These are phyloP conservation scores for Tortrix viridana DNA, from an alignment of 2,888 invertebrate species.

Conservation along the genomic window DNA sequence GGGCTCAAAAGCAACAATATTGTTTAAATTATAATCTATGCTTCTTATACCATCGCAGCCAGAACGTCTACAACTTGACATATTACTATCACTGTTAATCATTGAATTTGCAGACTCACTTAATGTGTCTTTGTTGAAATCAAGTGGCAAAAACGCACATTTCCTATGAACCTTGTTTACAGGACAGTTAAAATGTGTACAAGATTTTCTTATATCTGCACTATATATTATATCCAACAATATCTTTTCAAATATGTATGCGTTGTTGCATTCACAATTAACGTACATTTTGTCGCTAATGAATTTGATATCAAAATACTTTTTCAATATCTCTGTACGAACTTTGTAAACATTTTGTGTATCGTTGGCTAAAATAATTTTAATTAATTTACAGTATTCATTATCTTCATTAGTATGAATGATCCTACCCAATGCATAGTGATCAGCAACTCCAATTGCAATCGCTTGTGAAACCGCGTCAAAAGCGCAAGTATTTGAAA, in stretches of 20 bases:
- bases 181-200: conserved; percentile 19
- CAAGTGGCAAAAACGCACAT: conserved; percentile 22
- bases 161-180: conserved; percentile 8
- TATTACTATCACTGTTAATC: conserved; percentile 27
- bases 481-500: conserved; percentile 36
- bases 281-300: conserved; percentile 31
- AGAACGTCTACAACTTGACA: conserved; percentile 17
- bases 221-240: conserved; percentile 33
- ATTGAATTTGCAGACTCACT: conserved; percentile 31
- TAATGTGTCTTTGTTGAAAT: conserved; percentile 24
- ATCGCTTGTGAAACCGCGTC: conserved; percentile 36
- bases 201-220: conserved; percentile 31
- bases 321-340: conserved; percentile 8
- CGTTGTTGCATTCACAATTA: conserved; percentile 38
- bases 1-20: conserved; percentile 25
- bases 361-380: conserved; percentile 13
- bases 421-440: conserved; percentile 18
- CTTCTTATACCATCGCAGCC: conserved; percentile 26
- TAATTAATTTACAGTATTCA: conserved; percentile 16
- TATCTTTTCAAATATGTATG: conserved; percentile 38
- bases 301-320: not conserved
- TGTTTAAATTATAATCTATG: conserved; percentile 35
- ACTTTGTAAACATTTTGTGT: conserved; percentile 25
- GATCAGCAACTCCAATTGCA: conserved; percentile 33
- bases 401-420: conserved; percentile 5